A percentile compares a stretch with the other conserved stretches of the same genome.
Evolutionary conservation across 2,888 invertebrate species (phyloP).

Genomic region (Luffia ferchaultella): DNA sequence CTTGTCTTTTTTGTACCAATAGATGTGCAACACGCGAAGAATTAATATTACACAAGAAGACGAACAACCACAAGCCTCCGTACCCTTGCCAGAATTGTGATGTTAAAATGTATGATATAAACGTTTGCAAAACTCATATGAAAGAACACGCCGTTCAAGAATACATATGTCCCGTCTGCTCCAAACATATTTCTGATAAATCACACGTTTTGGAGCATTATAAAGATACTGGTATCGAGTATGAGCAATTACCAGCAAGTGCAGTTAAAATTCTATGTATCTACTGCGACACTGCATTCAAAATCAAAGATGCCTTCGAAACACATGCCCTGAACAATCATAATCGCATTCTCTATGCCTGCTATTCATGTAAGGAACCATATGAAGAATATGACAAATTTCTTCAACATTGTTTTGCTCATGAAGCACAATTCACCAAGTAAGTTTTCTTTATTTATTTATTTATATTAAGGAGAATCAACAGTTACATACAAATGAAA

Average conservation of each 20-base stretch:
- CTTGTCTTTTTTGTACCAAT: too few relatives aligned
- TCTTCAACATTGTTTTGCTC: constrained; percentile 63
- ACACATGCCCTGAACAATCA: constrained; percentile 57
- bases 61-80: neutral
- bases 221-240: too few relatives aligned
- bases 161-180: constrained; percentile 47
- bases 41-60: constrained; percentile 30
- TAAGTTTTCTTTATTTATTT: neutral
- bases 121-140: constrained; percentile 39
- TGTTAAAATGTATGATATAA: constrained; percentile 27
- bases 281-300: constrained; percentile 56
- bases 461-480: too few relatives aligned
- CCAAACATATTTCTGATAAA: constrained; percentile 27
- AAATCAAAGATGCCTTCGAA: constrained; percentile 58
- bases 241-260: too few relatives aligned
- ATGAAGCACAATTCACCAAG: constrained; percentile 21
- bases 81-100: constrained; percentile 31
- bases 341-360: constrained; percentile 50
- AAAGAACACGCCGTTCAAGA: constrained; percentile 34
- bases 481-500: too few relatives aligned
- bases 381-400: constrained; percentile 61
- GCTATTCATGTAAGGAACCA: constrained; percentile 63
- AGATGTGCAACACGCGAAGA: constrained; percentile 45
- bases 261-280: constrained; percentile 54
- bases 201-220: constrained; percentile 29